Evolutionary conservation across 2,888 invertebrate species (phyloP), one percentile per base, ranked within the genome.

Genomic region (Charanyca ferruginea): DNA sequence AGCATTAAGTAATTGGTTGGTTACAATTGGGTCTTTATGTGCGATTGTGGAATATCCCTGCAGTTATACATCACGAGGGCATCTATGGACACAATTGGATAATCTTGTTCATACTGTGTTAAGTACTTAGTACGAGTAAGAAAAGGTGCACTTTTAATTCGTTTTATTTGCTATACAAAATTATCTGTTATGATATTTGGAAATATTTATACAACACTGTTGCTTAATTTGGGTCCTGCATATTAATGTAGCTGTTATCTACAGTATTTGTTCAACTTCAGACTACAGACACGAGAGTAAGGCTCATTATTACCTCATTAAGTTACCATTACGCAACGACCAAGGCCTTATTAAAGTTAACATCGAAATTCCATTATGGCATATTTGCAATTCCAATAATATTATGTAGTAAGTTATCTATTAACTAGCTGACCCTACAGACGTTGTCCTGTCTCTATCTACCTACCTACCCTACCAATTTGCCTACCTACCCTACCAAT

Each of bases 21-120:
- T 54, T 49, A 67, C 77, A 79, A 77, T 71, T 71, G 64, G 62
- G 66, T 57, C 42, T 60, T 51, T 70, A 60, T 59, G 48, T 44
- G 51, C 42, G 25, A 60, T 64, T 76, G 66, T 74, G 52, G 75
- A 69, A 69, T 68, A 70, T 64, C 59, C 58, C 48, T 64, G 48
- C 64, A 62, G 60, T 59, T 73, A 64, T 44, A 49, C 48, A 64
- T 60, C 61, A 67, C 44, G 49, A 66, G 76, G 53, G 66, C 47
- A 28, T 47, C 49, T 35, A 32, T 69, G 23, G 44, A 57, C 60
- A 67, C 63, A 68, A 79, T 66, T 68, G 67, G 63, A 74, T 74
- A 74, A 74, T 81, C 51, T 67, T 23, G 25, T 66, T 53, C 47
- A 44, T 48, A 45, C 51, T 49, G 20, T 44, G 25, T 41, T 54